A percentile compares a stretch with the other conserved stretches of the same genome.
Conservation (phyloP, 2,888 invertebrate genomes). For the Coronaproctus castanopsis region DNA sequence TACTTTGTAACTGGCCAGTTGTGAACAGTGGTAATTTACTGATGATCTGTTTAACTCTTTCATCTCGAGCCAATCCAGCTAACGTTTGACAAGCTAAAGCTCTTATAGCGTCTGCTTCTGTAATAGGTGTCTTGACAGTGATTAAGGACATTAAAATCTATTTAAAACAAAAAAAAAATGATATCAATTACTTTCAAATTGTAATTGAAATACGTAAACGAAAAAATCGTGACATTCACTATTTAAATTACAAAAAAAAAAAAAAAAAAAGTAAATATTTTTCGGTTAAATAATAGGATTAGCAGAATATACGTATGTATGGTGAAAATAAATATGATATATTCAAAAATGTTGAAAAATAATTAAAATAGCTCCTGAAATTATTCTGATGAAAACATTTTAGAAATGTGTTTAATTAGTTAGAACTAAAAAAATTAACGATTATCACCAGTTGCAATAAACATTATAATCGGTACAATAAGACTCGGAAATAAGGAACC, state of each 20-base stretch:
- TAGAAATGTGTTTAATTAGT: too few species aligned
- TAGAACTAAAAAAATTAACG: too few species aligned
- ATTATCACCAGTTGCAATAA: too few species aligned
- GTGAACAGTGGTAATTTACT: constrained; percentile 86
- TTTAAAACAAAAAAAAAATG: constrained; percentile 15
- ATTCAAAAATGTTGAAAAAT: too few species aligned
- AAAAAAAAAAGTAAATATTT: too few species aligned
- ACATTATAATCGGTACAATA: too few species aligned
- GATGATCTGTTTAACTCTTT: constrained; percentile 82
- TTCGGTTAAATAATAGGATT: not conserved
- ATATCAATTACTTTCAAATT: not conserved
- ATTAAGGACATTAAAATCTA: constrained; percentile 68
- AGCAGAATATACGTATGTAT: too few species aligned
- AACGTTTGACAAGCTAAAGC: constrained; percentile 83
- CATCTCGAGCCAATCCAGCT: constrained; percentile 80
- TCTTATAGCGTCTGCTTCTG: constrained; percentile 87
- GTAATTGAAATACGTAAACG: not conserved
- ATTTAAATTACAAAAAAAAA: too few species aligned
- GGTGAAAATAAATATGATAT: too few species aligned
- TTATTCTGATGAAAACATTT: too few species aligned
- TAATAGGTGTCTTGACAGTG: constrained; percentile 81
- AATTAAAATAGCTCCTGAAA: too few species aligned
- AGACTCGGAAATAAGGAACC: too few species aligned
- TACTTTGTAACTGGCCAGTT: constrained; percentile 73
- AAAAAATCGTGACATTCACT: not conserved